phyloP scores from a whole-genome alignment of 2,888 invertebrate genomes.

The Lasius fuliginosus region DNA sequence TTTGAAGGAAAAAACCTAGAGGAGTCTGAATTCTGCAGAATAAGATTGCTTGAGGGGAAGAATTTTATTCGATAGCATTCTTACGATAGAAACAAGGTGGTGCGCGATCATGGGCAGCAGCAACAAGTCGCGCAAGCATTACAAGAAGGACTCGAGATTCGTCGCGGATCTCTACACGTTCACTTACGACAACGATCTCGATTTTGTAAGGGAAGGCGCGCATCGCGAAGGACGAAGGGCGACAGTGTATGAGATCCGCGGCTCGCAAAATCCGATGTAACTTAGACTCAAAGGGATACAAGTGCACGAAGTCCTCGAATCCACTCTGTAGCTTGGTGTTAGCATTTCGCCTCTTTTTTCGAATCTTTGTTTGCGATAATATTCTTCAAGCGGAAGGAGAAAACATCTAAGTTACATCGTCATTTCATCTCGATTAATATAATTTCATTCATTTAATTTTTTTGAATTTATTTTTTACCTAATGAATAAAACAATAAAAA shows the following conservation, averaged over 20 bases:
- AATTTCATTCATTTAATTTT: background rate
- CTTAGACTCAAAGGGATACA: background rate
- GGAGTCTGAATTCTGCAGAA: background rate
- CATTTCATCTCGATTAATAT: background rate
- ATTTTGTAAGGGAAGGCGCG: conserved; percentile 80
- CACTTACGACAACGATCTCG: conserved; percentile 91
- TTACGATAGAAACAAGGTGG: background rate
- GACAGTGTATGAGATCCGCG: conserved; percentile 27
- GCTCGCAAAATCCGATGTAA: background rate
- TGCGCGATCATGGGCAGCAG: conserved; percentile 76
- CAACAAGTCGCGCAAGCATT: conserved; percentile 87
- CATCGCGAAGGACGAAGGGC: conserved; percentile 46
- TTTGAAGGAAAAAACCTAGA: background rate
- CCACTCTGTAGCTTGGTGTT: background rate
- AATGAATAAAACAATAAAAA: background rate
- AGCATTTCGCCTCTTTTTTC: background rate
- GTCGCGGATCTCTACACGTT: conserved; percentile 94
- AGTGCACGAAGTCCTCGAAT: background rate
- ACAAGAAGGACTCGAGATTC: conserved; percentile 95
- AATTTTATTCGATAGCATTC: background rate
- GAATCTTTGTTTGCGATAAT: background rate
- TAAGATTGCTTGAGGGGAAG: background rate
- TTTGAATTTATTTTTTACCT: background rate
- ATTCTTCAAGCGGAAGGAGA: background rate
- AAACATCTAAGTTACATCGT: background rate